Percentiles rank a stretch among this genome's conserved stretches.
Conservation (phyloP, 2,888 invertebrate species). For the Artemia sp. region DNA sequence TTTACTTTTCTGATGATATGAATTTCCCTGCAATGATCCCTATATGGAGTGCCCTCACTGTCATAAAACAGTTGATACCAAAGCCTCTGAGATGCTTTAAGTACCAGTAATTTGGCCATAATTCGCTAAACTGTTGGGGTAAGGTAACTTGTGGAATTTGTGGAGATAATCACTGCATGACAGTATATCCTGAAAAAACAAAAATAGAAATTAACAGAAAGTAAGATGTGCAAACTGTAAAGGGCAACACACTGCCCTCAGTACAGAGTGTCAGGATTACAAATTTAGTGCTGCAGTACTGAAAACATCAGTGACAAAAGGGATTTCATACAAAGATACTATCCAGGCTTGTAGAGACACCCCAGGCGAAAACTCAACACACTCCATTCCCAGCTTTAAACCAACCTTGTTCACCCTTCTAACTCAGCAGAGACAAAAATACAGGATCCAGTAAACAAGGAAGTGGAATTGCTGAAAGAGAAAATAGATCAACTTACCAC, state of each 20-base stretch:
- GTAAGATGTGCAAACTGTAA: slow-evolving; percentile 1
- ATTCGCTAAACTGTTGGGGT: neutral
- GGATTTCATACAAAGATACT: neutral
- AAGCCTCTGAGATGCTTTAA: slow-evolving; percentile 5
- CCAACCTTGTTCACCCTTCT: neutral
- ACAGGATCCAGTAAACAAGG: neutral
- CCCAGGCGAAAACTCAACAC: neutral
- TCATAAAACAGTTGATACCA: neutral
- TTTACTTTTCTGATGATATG: neutral
- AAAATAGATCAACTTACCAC: neutral
- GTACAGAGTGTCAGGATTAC: neutral
- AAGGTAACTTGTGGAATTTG: neutral
- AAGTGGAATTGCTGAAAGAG: neutral
- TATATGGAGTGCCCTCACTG: slow-evolving; percentile 11
- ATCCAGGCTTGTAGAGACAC: neutral
- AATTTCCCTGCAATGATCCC: neutral
- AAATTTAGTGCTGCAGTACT: neutral
- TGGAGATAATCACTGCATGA: slow-evolving; percentile 2
- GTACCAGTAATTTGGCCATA: neutral
- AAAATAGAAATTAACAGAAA: neutral
- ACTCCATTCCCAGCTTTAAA: neutral
- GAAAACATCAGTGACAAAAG: neutral
- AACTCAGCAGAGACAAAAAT: neutral
- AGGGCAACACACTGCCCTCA: neutral
- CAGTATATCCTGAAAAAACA: neutral